These are phyloP conservation scores for Calliphora vicina DNA, from an alignment of 1,140 invertebrate species.

Conservation along the genomic window DNA sequence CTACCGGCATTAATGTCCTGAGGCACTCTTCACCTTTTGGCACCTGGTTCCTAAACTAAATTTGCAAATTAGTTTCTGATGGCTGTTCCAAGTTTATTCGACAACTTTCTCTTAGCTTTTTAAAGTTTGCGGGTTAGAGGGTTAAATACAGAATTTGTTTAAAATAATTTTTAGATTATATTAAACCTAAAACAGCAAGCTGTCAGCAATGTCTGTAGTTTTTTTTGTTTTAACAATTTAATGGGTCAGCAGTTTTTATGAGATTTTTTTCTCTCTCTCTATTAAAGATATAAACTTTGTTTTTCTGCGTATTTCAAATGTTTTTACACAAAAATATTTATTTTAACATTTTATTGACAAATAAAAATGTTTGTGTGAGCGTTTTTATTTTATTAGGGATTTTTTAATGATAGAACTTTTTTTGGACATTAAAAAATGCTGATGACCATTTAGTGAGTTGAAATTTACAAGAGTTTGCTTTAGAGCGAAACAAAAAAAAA, in stretches of 20 bases:
- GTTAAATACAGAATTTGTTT: too few species aligned
- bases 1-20: too few species aligned
- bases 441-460: not conserved
- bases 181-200: too few species aligned
- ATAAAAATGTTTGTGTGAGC: not conserved
- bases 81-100: too few species aligned
- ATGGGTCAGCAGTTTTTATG: not conserved
- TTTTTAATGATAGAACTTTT: not conserved
- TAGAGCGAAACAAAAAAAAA: too few species aligned
- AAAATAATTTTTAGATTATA: too few species aligned
- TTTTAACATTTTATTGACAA: constrained; percentile 6
- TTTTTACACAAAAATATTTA: not conserved
- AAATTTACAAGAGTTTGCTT: not conserved
- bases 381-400: not conserved
- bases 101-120: too few species aligned
- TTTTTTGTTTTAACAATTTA: not conserved
- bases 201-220: too few species aligned
- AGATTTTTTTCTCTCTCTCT: not conserved
- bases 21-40: too few species aligned
- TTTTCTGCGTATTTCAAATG: not conserved
- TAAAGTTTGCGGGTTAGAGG: too few species aligned
- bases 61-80: too few species aligned
- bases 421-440: not conserved
- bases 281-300: not conserved
- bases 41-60: too few species aligned